These are phyloP conservation scores for Furcifer pardalis DNA, from an alignment of 2,797 vertebrate species.

Conservation along the genomic window DNA sequence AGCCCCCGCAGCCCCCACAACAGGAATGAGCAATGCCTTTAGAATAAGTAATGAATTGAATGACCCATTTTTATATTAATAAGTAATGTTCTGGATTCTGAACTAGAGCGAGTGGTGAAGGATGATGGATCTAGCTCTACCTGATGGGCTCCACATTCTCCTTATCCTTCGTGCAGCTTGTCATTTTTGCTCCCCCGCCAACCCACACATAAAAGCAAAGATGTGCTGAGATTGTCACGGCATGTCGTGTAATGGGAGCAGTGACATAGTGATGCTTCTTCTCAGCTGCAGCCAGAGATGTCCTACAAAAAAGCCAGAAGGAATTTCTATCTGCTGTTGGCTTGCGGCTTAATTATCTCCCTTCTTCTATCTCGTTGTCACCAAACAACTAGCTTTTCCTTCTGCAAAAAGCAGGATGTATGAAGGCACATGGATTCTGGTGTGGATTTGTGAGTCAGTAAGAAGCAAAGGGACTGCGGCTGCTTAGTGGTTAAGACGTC, in stretches of 20 bases:
- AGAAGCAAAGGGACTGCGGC: constrained; percentile 43
- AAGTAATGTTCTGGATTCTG: neutral
- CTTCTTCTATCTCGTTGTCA: neutral
- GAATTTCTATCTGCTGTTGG: neutral
- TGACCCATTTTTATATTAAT: neutral
- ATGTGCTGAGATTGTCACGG: too few relatives aligned
- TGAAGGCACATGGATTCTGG: constrained; percentile 65
- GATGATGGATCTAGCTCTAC: too few relatives aligned
- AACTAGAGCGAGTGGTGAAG: neutral
- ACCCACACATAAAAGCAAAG: neutral
- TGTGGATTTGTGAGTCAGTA: constrained; percentile 65
- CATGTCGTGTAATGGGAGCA: neutral
- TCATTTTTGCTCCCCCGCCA: neutral
- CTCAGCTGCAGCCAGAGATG: neutral
- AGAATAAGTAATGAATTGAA: too few relatives aligned
- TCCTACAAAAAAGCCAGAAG: neutral
- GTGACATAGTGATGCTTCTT: neutral
- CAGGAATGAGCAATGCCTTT: too few relatives aligned
- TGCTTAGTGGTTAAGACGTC: too few relatives aligned
- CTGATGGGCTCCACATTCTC: neutral
- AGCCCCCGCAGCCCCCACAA: too few relatives aligned
- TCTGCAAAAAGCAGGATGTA: constrained; percentile 55
- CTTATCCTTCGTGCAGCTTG: too few relatives aligned
- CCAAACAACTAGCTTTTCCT: constrained; percentile 53
- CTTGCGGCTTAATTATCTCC: neutral